Evolutionary conservation across 2,888 invertebrate genomes (phyloP).

Genomic region (Chelonus formosanus): DNA sequence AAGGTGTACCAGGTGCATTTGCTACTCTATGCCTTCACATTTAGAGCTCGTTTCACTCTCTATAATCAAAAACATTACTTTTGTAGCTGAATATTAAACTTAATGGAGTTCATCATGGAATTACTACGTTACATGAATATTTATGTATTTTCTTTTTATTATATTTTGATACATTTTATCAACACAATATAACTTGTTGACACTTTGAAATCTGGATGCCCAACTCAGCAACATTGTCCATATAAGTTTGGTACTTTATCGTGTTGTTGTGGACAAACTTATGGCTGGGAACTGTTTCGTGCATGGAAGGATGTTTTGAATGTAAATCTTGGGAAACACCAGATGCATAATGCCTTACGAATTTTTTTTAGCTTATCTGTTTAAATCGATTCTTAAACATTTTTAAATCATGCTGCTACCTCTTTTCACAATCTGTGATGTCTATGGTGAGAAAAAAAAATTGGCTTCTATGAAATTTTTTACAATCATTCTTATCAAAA

Average conservation of each 20-base stretch:
- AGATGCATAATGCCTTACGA: neutral
- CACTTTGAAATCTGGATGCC: constrained; percentile 26
- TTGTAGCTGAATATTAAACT: too few species aligned
- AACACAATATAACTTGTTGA: constrained; percentile 37
- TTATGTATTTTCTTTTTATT: neutral
- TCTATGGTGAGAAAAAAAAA: too few species aligned
- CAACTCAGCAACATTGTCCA: constrained; percentile 31
- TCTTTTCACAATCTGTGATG: too few species aligned
- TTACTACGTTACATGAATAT: neutral
- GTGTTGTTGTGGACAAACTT: constrained; percentile 28
- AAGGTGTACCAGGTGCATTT: constrained; percentile 25
- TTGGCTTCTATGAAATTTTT: too few species aligned
- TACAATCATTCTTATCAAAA: too few species aligned
- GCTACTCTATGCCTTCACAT: neutral
- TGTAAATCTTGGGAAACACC: constrained; percentile 33
- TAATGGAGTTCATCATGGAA: neutral
- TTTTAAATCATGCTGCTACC: neutral
- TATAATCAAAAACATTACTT: neutral
- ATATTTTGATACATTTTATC: constrained; percentile 31
- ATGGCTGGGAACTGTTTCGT: constrained; percentile 21
- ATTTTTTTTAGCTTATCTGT: neutral
- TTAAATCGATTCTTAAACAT: neutral
- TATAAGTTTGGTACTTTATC: constrained; percentile 46
- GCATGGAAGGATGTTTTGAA: constrained; percentile 42
- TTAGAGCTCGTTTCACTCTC: neutral